Evolutionary conservation across 2,888 invertebrate species (phyloP), one percentile per base, ranked within the genome.

Genomic region (Cheilosia grossa): DNA sequence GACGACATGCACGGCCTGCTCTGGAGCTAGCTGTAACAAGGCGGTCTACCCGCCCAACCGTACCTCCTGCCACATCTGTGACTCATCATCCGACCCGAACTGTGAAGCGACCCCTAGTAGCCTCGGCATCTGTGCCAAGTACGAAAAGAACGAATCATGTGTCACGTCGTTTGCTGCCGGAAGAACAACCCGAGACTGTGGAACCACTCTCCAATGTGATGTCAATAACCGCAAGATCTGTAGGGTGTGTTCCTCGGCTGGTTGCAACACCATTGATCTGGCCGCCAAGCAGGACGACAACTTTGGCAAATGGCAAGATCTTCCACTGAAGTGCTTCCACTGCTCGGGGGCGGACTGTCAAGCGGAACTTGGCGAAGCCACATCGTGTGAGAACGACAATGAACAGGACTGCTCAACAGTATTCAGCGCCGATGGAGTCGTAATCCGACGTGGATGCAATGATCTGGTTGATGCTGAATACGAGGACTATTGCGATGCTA

Each of bases 281-380:
- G 86, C 82, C 0, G 63, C 24, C 2, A 80, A 61, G 5, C 70
- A 87, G 2, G 91, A 91, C 44, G 89, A 90, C 37, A 91, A 90
- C 24, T 88, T 82, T 19, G 91, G 91, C 67, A 90, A 89, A 85
- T 91, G 91, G 91, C 91, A 91, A 82, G 91, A 91, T 82, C 88
- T 91, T 13, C 91, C 91, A 0, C 75, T 91, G 21, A 86, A 72
- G 44, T 91, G 91, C 70, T 87, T 85, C 0, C 88, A 78, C 19
- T 91, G 91, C 74, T 64, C 63, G 4, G 89, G 87, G 0, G 85
- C 70, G 6, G 87, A 51, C 1, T 91, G 91, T 56, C 42, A 37
- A 47, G 1, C 2, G 1, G 47, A 15, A 7, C 67, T 51, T 1
- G 53, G 40, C 37, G 42, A 49, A 13, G 24, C 63, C 2, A 27